phyloP scores from a whole-genome alignment of 2,797 vertebrate species.

The Sebastes kiyomatsui region DNA sequence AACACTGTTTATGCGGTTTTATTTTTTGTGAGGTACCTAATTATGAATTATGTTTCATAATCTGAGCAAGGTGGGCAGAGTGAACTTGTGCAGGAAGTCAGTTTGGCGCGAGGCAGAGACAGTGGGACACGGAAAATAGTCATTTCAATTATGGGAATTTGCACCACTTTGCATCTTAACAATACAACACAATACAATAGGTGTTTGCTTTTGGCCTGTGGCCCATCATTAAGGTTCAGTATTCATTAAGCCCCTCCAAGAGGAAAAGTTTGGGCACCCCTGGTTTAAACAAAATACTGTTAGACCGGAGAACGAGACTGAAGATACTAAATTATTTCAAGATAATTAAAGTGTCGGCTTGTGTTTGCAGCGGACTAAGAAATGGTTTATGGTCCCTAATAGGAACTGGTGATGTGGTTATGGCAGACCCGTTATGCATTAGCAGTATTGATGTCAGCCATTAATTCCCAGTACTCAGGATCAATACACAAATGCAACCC shows the following conservation, averaged over 20 bases:
- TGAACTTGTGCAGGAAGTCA: not conserved
- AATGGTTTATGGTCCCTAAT: not conserved
- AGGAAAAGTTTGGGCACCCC: not conserved
- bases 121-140: not conserved
- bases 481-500: not conserved
- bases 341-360: slow-evolving; percentile 11
- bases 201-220: not conserved
- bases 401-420: not conserved
- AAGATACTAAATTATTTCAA: not conserved
- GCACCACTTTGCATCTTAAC: no score
- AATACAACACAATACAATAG: no score
- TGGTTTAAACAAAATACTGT: not conserved
- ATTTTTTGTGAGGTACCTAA: not conserved
- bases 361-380: not conserved
- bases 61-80: not conserved
- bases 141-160: no score
- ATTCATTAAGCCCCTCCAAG: not conserved
- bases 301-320: not conserved
- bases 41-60: not conserved
- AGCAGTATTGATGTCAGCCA: not conserved
- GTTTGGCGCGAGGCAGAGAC: not conserved
- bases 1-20: not conserved
- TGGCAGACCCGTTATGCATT: slow-evolving; percentile 7
- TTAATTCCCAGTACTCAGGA: not conserved
- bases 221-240: not conserved